These are phyloP conservation scores for Allophyes oxyacanthae DNA, from an alignment of 2,888 invertebrate species.

Conservation along the genomic window DNA sequence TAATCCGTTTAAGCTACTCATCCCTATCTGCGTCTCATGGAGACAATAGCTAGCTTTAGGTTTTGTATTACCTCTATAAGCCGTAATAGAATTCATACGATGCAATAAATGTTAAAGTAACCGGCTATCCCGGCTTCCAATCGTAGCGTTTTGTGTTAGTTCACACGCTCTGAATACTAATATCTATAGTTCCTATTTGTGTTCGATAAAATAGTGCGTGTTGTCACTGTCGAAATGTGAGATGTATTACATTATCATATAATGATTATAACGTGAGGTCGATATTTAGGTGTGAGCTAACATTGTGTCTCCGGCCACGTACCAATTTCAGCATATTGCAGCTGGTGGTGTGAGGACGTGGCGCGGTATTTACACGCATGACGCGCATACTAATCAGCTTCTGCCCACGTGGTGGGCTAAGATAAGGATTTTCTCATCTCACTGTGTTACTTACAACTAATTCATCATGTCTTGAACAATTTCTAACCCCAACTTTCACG, in stretches of 20 bases:
- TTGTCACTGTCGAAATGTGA: conserved; percentile 49
- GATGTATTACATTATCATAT: conserved; percentile 52
- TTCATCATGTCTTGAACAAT: conserved; percentile 27
- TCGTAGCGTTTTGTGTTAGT: conserved; percentile 73
- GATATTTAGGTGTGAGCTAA: conserved; percentile 53
- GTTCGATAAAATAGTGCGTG: conserved; percentile 45
- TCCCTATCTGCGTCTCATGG: conserved; percentile 81
- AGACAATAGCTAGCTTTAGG: conserved; percentile 79
- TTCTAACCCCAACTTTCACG: neutral
- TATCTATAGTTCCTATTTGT: conserved; percentile 41
- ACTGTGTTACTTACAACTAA: conserved; percentile 32
- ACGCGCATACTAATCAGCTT: conserved; percentile 77
- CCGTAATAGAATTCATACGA: conserved; percentile 68
- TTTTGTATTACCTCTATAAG: conserved; percentile 60
- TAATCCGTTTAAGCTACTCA: conserved; percentile 85
- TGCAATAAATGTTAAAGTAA: conserved; percentile 73
- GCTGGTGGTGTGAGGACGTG: conserved; percentile 71
- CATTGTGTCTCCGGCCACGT: conserved; percentile 77
- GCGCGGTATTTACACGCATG: conserved; percentile 70
- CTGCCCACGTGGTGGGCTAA: conserved; percentile 37
- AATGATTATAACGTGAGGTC: conserved; percentile 48
- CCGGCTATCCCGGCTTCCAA: conserved; percentile 67
- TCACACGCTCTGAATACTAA: conserved; percentile 71
- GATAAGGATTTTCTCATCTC: conserved; percentile 30
- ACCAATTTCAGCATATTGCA: conserved; percentile 86